These are phyloP conservation scores for Naja naja DNA, from an alignment of 2,113 vertebrate genomes.

Conservation along the genomic window DNA sequence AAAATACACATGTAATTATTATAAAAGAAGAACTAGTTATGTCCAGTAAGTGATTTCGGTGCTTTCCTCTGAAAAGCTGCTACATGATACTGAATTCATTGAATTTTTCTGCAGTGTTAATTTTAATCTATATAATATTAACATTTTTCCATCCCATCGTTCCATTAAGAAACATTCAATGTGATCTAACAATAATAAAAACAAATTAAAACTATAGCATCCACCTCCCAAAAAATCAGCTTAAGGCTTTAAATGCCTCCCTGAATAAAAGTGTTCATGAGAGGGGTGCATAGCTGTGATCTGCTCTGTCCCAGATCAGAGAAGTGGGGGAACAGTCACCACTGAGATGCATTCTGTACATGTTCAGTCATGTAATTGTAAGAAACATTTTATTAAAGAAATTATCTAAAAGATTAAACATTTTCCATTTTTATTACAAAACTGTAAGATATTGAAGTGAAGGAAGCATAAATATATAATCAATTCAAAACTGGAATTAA, in stretches of 20 bases:
- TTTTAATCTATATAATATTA: neutral
- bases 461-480: neutral
- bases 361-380: neutral
- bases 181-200: neutral
- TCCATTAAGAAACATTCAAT: neutral
- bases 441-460: neutral
- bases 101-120: neutral
- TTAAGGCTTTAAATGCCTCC: neutral
- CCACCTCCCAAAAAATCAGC: neutral
- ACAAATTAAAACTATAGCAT: neutral
- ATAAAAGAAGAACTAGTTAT: neutral
- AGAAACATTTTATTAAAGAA: neutral
- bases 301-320: neutral
- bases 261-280: neutral
- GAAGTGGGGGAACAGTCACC: neutral
- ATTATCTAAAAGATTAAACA: neutral
- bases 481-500: neutral
- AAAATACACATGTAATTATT: conserved; percentile 3
- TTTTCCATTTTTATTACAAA: neutral
- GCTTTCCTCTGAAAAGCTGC: neutral
- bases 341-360: neutral
- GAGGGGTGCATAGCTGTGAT: neutral
- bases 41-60: neutral
- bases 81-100: neutral
- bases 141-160: neutral